Base-by-base conservation (phyloP, 2,113 vertebrate species). In the Brachyhypopomus occidentalis region DNA sequence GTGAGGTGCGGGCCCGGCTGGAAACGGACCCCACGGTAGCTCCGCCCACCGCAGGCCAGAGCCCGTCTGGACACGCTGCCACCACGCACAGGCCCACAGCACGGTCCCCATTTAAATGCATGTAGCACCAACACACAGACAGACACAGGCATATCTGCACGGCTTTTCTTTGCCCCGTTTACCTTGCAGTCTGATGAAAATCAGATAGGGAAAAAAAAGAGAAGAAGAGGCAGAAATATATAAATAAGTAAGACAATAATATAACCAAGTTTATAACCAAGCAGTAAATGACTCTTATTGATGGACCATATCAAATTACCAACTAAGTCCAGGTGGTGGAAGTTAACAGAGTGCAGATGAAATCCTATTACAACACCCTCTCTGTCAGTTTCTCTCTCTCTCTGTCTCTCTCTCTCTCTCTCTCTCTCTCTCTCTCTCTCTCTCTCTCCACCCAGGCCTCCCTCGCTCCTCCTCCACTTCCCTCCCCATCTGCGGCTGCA, bases 271-370 rank as follows among this genome's bases (percentile, higher is more conserved):
- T 45, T 64, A 72, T 23, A 63, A 84, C 78, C 0, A 80, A 76
- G 88, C 84, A 88, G 89, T 90, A 92, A 93, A 93, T 93, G 91
- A 93, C 93, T 93, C 90, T 88, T 87, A 92, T 90, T 93, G 92
- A 94, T 92, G 91, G 90, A 87, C 87, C 89, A 90, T 93, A 92
- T 93, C 92, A 92, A 94, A 94, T 94, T 93, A 94, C 91, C 90
- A 92, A 90, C 88, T 92, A 90, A 92, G 90, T 91, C 91, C 88
- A 93, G 92, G 92, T 93, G 92, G 89, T 92, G 92, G 91, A 94
- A 91, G 92, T 92, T 92, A 93, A 92, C 91, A 89, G 91, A 88
- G 88, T 92, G 90, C 90, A 90, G 89, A 90, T 91, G 91, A 94
- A 94, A 94, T 94, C 91, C 91, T 93, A 93, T 93, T 92, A 94